These are phyloP conservation scores for Pygoscelis adeliae DNA, from an alignment of 2,113 vertebrate species.

Conservation along the genomic window DNA sequence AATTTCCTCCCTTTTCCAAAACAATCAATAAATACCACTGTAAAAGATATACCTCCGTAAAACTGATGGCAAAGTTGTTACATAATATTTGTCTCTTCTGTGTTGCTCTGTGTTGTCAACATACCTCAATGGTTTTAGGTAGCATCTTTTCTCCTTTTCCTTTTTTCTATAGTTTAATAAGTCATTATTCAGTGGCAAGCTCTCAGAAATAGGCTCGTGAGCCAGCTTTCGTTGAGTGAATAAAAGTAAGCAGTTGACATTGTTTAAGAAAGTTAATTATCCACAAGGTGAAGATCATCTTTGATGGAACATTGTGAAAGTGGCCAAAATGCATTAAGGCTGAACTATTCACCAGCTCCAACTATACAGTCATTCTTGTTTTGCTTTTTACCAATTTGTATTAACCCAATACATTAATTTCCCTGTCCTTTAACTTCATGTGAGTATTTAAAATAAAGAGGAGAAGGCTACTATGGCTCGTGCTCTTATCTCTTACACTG, in stretches of 20 bases:
- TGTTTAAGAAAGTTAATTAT: background rate
- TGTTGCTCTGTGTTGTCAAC: background rate
- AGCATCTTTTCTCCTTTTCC: background rate
- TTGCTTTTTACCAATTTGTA: background rate
- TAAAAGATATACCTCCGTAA: background rate
- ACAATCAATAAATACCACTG: background rate
- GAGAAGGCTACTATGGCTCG: background rate
- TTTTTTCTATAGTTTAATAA: background rate
- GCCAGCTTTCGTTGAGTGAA: background rate
- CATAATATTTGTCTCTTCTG: background rate
- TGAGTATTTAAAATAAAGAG: background rate
- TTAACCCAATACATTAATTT: background rate
- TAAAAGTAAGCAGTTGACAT: background rate
- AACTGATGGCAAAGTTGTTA: background rate
- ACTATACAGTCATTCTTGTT: background rate
- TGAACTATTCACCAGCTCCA: background rate
- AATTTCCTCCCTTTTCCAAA: conserved; percentile 29
- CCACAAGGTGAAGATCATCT: background rate
- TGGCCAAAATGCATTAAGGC: conserved; percentile 1
- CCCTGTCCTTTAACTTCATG: background rate
- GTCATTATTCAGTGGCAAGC: background rate
- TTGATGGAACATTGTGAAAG: background rate
- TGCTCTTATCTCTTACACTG: background rate
- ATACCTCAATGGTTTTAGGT: background rate
- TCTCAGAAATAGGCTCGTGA: background rate